Percentiles rank a stretch among this genome's conserved stretches.
Evolutionary conservation across 1,140 invertebrate genomes (phyloP).

Genomic region (Fopius arisanus): DNA sequence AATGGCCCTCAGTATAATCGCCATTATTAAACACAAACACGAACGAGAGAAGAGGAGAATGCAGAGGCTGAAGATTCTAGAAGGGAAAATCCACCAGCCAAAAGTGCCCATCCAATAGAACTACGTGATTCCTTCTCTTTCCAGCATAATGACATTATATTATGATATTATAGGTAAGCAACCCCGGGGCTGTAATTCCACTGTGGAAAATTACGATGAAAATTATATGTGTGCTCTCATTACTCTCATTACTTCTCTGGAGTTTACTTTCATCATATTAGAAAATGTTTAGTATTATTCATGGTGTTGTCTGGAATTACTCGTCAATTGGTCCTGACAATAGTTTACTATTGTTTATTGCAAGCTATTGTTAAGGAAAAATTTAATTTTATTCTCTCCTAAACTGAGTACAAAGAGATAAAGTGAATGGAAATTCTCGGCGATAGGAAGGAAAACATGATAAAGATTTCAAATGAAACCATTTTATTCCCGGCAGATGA

Average conservation of each 20-base stretch:
- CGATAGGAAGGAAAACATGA: background rate
- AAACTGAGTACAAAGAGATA: too few relatives aligned
- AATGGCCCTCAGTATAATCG: slow-evolving; percentile 30
- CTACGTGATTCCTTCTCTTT: slow-evolving; percentile 6
- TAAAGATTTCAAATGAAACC: background rate
- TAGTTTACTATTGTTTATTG: too few relatives aligned
- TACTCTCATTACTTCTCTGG: background rate
- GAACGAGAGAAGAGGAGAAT: background rate
- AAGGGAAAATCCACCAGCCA: background rate
- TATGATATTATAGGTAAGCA: background rate
- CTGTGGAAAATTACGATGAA: background rate
- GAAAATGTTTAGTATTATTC: background rate
- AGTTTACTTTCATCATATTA: background rate
- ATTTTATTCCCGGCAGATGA: background rate
- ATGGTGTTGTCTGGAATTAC: background rate
- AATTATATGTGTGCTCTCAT: background rate
- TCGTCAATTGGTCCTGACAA: background rate
- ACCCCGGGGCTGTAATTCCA: background rate
- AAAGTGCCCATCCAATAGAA: slow-evolving; percentile 4
- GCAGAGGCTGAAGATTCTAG: background rate
- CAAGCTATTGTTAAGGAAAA: too few relatives aligned
- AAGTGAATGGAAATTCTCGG: too few relatives aligned
- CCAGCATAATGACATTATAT: slow-evolving; percentile 10
- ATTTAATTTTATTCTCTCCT: too few relatives aligned
- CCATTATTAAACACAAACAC: slow-evolving; percentile 32